Percentiles rank a stretch among this genome's conserved stretches.
These are phyloP conservation scores for Goniozus legneri DNA, from an alignment of 1,140 invertebrate species.

Conservation along the genomic window DNA sequence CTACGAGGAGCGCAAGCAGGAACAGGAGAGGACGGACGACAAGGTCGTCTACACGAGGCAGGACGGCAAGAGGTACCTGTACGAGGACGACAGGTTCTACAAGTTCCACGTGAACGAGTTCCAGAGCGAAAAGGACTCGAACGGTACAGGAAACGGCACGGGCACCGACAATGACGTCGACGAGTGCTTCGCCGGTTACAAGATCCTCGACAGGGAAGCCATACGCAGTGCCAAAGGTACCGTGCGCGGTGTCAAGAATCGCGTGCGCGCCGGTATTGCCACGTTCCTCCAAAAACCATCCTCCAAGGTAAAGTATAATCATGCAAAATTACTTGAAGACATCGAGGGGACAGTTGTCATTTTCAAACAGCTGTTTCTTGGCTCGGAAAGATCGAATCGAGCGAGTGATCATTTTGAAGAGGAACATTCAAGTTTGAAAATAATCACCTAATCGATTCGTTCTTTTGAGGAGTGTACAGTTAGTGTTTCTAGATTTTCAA, in stretches of 20 bases:
- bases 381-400: too few species aligned
- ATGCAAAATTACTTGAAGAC: too few species aligned
- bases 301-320: conserved; percentile 69
- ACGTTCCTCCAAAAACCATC: conserved; percentile 83
- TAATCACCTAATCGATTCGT: too few species aligned
- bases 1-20: conserved; percentile 62
- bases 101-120: conserved; percentile 80
- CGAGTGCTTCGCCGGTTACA: conserved; percentile 77
- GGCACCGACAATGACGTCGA: conserved; percentile 54
- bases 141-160: conserved; percentile 33
- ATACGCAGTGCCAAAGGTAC: conserved; percentile 88
- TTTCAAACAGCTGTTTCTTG: too few species aligned
- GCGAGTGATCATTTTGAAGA: too few species aligned
- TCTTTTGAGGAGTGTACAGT: too few species aligned
- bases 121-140: conserved; percentile 52
- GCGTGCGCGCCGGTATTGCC: conserved; percentile 88
- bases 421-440: too few species aligned
- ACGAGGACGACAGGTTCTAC: conserved; percentile 74
- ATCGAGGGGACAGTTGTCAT: too few species aligned
- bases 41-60: conserved; percentile 26
- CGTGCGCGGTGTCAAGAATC: conserved; percentile 88
- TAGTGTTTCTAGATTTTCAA: too few species aligned
- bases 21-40: conserved; percentile 48
- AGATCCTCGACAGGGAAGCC: conserved; percentile 71
- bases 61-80: conserved; percentile 54